Evolutionary conservation across 2,113 vertebrate species (phyloP).

Genomic region (Micronycteris hirsuta): DNA sequence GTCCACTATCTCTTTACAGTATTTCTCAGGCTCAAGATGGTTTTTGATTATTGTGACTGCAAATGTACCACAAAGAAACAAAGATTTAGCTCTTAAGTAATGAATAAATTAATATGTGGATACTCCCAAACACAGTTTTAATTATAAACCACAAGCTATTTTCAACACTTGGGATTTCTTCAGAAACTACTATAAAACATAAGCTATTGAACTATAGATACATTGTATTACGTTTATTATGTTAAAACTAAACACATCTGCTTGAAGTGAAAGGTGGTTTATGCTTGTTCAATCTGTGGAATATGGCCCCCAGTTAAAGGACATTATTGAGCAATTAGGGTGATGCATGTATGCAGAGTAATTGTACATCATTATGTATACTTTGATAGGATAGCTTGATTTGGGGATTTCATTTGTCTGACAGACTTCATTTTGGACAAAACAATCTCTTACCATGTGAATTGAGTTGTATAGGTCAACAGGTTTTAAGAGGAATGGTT

Average conservation of each 20-base stretch:
- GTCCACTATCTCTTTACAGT: neutral
- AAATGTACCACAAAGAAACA: neutral
- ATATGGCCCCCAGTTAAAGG: slow-evolving; percentile 23
- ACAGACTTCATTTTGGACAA: slow-evolving; percentile 15
- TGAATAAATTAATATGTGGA: neutral
- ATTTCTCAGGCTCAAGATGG: neutral
- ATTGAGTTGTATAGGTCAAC: neutral
- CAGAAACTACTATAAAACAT: neutral
- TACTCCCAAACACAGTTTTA: slow-evolving; percentile 22
- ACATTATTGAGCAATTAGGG: neutral
- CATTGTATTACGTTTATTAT: slow-evolving; percentile 40
- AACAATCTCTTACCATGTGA: neutral
- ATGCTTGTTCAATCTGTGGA: slow-evolving; percentile 6
- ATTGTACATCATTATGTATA: slow-evolving; percentile 1
- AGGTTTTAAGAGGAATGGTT: slow-evolving; percentile 2
- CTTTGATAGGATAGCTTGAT: slow-evolving; percentile 20
- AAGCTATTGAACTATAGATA: neutral
- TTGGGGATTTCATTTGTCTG: slow-evolving; percentile 20
- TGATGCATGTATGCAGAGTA: neutral
- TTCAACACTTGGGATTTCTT: slow-evolving; percentile 38
- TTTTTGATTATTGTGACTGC: slow-evolving; percentile 13
- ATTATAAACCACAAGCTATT: slow-evolving; percentile 1
- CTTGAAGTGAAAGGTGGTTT: slow-evolving; percentile 25
- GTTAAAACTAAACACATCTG: slow-evolving; percentile 22
- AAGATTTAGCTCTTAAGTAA: slow-evolving; percentile 10